These are phyloP conservation scores for Psilopsiagon aymara DNA, from an alignment of 2,113 vertebrate genomes.

Conservation along the genomic window DNA sequence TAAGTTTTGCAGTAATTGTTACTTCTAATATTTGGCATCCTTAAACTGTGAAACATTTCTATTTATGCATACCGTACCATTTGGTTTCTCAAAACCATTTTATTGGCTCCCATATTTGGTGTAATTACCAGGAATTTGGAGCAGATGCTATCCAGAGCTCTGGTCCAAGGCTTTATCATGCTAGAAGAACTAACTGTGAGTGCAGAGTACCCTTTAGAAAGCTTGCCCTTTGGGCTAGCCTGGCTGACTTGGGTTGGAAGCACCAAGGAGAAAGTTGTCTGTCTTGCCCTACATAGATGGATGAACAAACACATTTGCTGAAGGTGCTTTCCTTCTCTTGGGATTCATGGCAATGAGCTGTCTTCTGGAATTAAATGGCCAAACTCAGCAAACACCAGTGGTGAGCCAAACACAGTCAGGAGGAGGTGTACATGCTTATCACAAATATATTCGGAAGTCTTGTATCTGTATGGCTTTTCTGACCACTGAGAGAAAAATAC, in stretches of 20 bases:
- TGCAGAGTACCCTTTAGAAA: background rate
- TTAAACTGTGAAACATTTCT: background rate
- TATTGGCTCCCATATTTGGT: background rate
- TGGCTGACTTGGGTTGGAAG: background rate
- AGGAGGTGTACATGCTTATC: background rate
- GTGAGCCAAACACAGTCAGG: background rate
- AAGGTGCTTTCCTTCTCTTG: background rate
- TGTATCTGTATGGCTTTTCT: background rate
- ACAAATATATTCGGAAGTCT: background rate
- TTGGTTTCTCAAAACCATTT: background rate
- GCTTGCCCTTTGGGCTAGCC: background rate
- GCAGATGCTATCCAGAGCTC: background rate
- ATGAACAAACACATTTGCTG: background rate
- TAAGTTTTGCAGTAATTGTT: background rate
- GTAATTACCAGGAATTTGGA: background rate
- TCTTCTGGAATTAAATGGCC: background rate
- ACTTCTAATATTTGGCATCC: background rate
- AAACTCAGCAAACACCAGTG: background rate
- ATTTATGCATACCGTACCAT: rapidly evolving
- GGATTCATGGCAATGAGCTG: background rate
- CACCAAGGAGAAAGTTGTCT: background rate
- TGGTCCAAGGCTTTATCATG: background rate
- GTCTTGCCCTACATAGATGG: background rate
- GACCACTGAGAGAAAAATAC: background rate
- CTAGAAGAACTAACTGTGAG: background rate